Percentiles rank a stretch among this genome's conserved stretches.
Evolutionary conservation across 1,140 invertebrate genomes (phyloP).

Genomic region (Papilio dardanus): DNA sequence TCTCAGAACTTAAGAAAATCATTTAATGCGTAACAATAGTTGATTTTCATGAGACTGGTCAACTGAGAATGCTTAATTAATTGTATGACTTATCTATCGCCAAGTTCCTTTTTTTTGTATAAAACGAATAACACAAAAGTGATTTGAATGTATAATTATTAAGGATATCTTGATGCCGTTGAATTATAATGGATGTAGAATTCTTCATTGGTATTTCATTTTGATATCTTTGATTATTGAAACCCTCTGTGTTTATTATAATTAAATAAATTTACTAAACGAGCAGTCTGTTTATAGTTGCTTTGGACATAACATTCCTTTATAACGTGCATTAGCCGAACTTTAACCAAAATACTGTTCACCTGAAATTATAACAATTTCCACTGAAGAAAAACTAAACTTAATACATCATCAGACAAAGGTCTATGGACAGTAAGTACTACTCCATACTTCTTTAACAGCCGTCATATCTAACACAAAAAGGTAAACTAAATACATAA

Average conservation of each 20-base stretch:
- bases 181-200: constrained; percentile 82
- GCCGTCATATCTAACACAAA: too few relatives aligned
- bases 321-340: too few relatives aligned
- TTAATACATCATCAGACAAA: too few relatives aligned
- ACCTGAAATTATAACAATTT: too few relatives aligned
- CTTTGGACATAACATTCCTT: too few relatives aligned
- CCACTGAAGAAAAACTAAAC: too few relatives aligned
- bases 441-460: too few relatives aligned
- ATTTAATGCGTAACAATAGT: constrained; percentile 25
- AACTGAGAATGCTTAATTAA: constrained; percentile 48
- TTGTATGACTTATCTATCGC: constrained; percentile 46
- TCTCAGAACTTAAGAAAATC: constrained; percentile 35
- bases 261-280: constrained; percentile 29
- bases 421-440: too few relatives aligned
- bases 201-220: constrained; percentile 69
- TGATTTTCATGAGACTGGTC: constrained; percentile 38
- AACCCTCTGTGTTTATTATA: constrained; percentile 23
- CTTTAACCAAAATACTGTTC: too few relatives aligned
- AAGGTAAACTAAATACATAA: too few relatives aligned
- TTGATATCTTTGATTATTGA: constrained; percentile 35
- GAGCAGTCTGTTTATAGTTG: neutral
- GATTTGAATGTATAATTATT: constrained; percentile 68
- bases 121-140: constrained; percentile 52
- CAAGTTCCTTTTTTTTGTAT: constrained; percentile 54
- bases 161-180: constrained; percentile 76